Conservation (phyloP, 2,888 invertebrate species). For the Eristalinus sepulchralis region DNA sequence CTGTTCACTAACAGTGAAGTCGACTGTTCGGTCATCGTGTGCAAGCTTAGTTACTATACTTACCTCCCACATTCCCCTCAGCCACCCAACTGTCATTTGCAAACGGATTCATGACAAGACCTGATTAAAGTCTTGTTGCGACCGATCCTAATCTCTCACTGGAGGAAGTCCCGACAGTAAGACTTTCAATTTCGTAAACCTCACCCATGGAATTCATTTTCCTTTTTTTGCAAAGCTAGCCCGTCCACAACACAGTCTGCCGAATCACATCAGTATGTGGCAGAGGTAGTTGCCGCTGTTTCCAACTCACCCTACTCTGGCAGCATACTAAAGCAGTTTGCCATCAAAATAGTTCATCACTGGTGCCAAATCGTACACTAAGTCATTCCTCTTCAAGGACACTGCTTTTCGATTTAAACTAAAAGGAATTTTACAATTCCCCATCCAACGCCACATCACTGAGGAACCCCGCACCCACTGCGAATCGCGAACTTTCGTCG, state of each 20-base stretch:
- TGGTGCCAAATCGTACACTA: conserved; percentile 12
- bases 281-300: neutral
- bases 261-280: neutral
- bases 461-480: neutral
- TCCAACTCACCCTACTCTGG: conserved; percentile 1
- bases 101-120: neutral
- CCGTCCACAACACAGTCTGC: neutral
- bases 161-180: neutral
- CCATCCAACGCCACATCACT: neutral
- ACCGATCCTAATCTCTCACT: neutral
- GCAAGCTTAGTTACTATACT: too few species aligned
- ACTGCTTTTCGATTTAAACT: neutral
- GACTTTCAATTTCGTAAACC: neutral
- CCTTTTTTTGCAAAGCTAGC: neutral
- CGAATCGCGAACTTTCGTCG: conserved; percentile 30
- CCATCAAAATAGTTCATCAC: conserved; percentile 18
- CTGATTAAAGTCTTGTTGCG: neutral
- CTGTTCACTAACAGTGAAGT: too few species aligned
- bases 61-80: neutral
- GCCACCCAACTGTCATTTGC: neutral
- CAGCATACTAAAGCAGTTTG: neutral
- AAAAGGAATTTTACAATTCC: conserved; percentile 13
- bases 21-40: too few species aligned
- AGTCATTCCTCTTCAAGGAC: conserved; percentile 18
- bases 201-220: neutral